Conservation (phyloP, 2,113 vertebrate genomes). For the Neolamprologus brichardi region DNA sequence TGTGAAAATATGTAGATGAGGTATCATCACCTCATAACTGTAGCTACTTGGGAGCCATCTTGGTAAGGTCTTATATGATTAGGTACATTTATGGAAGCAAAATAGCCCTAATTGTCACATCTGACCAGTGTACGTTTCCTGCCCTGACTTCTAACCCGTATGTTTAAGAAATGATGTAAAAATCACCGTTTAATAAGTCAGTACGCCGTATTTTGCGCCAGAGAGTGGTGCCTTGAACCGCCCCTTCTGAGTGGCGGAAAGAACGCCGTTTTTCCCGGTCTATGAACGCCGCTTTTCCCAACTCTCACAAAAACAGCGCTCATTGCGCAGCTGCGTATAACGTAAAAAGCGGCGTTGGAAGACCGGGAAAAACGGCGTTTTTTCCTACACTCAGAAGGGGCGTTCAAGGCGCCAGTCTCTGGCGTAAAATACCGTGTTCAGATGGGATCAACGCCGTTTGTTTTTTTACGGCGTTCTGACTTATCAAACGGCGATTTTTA, state of each 20-base stretch:
- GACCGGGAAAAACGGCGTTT: background rate
- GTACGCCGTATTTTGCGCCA: background rate
- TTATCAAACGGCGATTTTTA: background rate
- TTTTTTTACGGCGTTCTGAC: background rate
- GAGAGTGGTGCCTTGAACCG: background rate
- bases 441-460: background rate
- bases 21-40: background rate
- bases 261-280: background rate
- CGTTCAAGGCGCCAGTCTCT: background rate
- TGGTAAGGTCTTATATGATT: background rate
- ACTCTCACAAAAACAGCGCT: background rate
- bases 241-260: background rate
- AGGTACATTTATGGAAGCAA: background rate
- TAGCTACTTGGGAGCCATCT: background rate
- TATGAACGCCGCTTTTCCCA: background rate
- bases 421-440: background rate
- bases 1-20: background rate
- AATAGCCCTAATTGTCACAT: background rate
- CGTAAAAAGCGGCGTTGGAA: background rate
- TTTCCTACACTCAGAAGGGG: background rate
- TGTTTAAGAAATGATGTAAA: background rate
- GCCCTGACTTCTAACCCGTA: constrained; percentile 33
- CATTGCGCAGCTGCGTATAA: background rate
- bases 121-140: background rate
- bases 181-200: background rate